phyloP scores from a whole-genome alignment of 2,113 vertebrate species.

The Megaceryle maxima region DNA sequence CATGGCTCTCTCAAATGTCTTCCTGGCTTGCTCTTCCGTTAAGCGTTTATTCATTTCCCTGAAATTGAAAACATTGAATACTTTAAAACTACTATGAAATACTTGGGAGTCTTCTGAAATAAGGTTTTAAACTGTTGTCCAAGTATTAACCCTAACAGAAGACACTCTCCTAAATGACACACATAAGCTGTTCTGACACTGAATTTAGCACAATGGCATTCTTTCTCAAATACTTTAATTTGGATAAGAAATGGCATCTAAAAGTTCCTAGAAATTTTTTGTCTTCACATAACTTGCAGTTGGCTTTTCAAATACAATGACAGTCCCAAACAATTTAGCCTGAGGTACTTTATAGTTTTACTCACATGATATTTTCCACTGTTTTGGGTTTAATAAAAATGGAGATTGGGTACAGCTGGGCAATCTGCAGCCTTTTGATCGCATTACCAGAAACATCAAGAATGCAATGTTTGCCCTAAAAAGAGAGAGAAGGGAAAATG shows the following conservation, averaged over 20 bases:
- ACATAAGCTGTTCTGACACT: not conserved
- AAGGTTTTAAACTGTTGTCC: not conserved
- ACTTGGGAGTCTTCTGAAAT: not conserved
- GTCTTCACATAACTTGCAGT: not conserved
- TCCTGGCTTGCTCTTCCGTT: conserved; percentile 92
- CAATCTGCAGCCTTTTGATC: conserved; percentile 96
- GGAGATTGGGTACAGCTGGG: conserved; percentile 92
- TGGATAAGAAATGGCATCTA: not conserved
- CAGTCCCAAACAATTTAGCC: not conserved
- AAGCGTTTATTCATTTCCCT: conserved; percentile 99
- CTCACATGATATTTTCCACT: conserved; percentile 98
- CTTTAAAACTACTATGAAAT: not conserved
- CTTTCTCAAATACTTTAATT: not conserved
- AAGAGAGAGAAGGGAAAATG: not conserved
- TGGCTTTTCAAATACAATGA: not conserved
- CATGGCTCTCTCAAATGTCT: conserved; percentile 92
- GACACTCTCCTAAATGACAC: not conserved
- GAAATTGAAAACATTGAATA: not conserved
- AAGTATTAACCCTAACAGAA: not conserved
- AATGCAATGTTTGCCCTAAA: conserved; percentile 97
- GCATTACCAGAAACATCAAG: conserved; percentile 98
- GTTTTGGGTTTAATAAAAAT: conserved; percentile 98
- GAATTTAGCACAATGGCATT: not conserved
- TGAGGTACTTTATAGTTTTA: conserved; percentile 6
- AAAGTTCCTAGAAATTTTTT: not conserved